phyloP scores from a whole-genome alignment of 2,888 invertebrate species.

The Calameuta pallipes region DNA sequence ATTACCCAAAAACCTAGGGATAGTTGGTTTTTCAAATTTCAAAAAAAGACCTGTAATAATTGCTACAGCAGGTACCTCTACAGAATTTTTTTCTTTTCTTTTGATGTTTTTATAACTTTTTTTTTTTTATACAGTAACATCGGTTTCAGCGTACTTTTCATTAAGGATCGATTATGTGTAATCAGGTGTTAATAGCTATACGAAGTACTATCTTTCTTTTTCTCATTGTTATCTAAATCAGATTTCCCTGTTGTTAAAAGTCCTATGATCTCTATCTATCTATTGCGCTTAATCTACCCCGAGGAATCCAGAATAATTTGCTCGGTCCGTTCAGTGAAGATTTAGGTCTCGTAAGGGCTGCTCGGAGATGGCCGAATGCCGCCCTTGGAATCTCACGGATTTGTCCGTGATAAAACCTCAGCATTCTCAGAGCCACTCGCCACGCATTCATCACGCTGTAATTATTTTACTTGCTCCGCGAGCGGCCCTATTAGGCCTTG shows the following conservation, averaged over 20 bases:
- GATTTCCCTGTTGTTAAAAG: background rate
- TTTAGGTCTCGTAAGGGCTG: conserved; percentile 29
- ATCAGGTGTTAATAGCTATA: background rate
- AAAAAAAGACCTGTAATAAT: background rate
- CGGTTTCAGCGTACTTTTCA: background rate
- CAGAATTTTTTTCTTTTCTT: background rate
- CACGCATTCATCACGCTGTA: conserved; percentile 38
- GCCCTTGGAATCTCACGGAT: conserved; percentile 29
- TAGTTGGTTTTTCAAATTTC: background rate
- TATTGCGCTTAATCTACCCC: conserved; percentile 6
- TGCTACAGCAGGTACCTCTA: background rate
- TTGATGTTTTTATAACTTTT: background rate
- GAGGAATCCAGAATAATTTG: conserved; percentile 53
- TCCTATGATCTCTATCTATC: background rate
- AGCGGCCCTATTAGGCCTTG: conserved; percentile 37
- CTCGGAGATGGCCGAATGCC: background rate
- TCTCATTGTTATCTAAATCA: background rate
- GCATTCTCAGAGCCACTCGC: conserved; percentile 19
- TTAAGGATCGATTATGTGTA: background rate
- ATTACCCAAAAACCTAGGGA: background rate
- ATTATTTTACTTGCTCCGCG: conserved; percentile 42
- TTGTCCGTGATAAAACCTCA: conserved; percentile 30
- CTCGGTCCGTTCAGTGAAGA: conserved; percentile 37
- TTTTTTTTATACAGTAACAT: background rate
- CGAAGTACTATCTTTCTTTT: background rate